Evolutionary conservation across 2,113 vertebrate species (phyloP).

Genomic region (Sceloporus undulatus): DNA sequence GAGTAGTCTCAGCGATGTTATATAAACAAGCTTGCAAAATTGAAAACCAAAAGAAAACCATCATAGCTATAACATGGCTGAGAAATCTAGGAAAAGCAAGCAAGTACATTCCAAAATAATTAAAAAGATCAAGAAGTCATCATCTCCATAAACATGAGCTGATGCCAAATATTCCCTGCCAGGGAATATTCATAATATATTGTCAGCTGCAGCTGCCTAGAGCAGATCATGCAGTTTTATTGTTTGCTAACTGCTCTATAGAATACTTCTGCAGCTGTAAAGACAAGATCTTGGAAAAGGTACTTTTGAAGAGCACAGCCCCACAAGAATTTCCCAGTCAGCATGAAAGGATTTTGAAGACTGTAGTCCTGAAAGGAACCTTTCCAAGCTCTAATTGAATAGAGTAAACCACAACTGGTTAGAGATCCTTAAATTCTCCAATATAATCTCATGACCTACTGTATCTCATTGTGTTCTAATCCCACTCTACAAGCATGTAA

Average conservation of each 20-base stretch:
- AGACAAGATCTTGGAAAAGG: too few species aligned
- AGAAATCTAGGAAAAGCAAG: background rate
- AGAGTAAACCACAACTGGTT: background rate
- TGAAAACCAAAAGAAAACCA: background rate
- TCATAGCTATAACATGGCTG: background rate
- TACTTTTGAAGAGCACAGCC: too few species aligned
- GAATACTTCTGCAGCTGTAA: too few species aligned
- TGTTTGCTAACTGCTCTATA: too few species aligned
- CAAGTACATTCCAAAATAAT: background rate
- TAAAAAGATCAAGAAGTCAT: background rate
- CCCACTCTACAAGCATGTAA: too few species aligned
- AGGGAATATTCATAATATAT: constrained; percentile 14
- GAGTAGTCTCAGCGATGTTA: too few species aligned
- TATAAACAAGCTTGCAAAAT: background rate
- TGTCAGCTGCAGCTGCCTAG: background rate
- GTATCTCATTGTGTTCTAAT: too few species aligned
- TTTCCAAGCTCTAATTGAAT: too few species aligned
- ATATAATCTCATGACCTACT: background rate
- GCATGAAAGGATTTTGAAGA: too few species aligned
- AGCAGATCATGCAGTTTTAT: too few species aligned
- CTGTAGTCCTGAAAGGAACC: too few species aligned
- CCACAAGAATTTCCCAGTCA: too few species aligned
- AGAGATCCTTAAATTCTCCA: background rate
- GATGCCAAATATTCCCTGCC: background rate
- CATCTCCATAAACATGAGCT: background rate